Percentiles rank a stretch among this genome's conserved stretches.
phyloP scores from a whole-genome alignment of 2,113 vertebrate genomes.

The Etheostoma spectabile region DNA sequence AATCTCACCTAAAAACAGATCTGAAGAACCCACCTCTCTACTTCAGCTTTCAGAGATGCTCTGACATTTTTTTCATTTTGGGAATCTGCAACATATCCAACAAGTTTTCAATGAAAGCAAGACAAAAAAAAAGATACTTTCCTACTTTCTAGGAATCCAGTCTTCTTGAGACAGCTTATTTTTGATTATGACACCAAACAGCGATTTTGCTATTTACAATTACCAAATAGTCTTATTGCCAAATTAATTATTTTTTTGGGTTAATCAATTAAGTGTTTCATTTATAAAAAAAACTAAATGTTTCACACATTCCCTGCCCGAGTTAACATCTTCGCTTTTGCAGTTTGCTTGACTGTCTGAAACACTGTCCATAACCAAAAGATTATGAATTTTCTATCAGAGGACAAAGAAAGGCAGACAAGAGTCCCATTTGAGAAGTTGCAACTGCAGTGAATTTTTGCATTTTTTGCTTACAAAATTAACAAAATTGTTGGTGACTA shows the following conservation, averaged over 20 bases:
- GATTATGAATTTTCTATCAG: too few species aligned
- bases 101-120: background rate
- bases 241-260: background rate
- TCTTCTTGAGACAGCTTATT: background rate
- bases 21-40: conserved; percentile 82
- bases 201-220: background rate
- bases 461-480: background rate
- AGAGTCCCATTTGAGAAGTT: background rate
- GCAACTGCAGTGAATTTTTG: background rate
- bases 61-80: conserved; percentile 85
- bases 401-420: too few species aligned
- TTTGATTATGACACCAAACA: background rate
- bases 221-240: background rate
- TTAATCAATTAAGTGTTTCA: background rate
- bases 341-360: too few species aligned
- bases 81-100: conserved; percentile 78
- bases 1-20: background rate
- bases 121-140: too few species aligned
- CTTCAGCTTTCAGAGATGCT: conserved; percentile 84
- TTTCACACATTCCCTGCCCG: too few species aligned
- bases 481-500: background rate
- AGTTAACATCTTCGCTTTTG: background rate
- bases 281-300: too few species aligned
- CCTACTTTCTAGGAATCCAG: background rate
- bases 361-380: background rate